Evolutionary conservation across 2,113 vertebrate genomes (phyloP).

Genomic region (Menura novaehollandiae): DNA sequence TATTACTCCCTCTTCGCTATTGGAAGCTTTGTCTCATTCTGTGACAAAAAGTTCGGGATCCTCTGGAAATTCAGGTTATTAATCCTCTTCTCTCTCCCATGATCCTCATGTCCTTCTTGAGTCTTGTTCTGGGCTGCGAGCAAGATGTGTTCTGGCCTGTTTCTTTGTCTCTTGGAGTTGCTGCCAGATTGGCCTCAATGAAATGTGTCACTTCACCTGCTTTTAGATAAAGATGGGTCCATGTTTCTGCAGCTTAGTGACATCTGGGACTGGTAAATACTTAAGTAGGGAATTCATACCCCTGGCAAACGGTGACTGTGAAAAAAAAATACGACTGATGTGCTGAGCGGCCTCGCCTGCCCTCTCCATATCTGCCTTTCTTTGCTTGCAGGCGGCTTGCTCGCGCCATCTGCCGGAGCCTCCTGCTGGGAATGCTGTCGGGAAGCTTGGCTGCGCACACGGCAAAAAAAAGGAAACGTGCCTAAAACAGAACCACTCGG

Average conservation of each 20-base stretch:
- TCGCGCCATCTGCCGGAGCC: slow-evolving; percentile 26
- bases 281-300: neutral
- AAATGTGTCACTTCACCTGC: neutral
- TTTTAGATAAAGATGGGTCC: neutral
- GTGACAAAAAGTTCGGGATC: neutral
- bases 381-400: neutral
- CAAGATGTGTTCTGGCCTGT: neutral
- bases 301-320: neutral
- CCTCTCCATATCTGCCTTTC: neutral
- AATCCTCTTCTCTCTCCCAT: neutral
- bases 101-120: neutral
- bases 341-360: neutral
- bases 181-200: neutral
- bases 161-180: neutral
- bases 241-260: neutral
- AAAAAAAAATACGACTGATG: neutral
- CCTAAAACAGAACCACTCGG: neutral
- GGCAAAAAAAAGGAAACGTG: neutral
- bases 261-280: neutral
- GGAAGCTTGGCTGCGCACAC: rapidly evolving
- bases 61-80: neutral
- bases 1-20: neutral
- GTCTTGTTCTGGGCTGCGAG: neutral
- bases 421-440: neutral
- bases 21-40: neutral